Conservation (phyloP, 2,113 vertebrate species). For the Tautogolabrus adspersus region DNA sequence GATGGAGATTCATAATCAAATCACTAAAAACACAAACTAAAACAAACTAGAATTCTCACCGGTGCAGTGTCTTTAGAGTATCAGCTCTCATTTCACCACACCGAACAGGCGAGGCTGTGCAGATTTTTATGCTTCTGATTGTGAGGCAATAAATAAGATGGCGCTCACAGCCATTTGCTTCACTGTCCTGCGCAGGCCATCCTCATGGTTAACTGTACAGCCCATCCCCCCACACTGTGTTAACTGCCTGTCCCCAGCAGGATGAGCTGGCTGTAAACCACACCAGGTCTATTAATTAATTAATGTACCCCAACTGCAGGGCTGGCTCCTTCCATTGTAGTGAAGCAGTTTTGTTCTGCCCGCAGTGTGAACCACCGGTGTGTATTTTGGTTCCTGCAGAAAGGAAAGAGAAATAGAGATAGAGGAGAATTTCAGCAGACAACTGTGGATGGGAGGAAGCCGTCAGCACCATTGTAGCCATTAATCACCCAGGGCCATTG, state of each 20-base stretch:
- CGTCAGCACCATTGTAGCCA: conserved; percentile 54
- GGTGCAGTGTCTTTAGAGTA: not conserved
- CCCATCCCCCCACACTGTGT: conserved; percentile 60
- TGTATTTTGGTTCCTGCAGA: conserved; percentile 16
- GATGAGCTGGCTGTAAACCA: conserved; percentile 81
- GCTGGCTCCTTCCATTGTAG: conserved; percentile 48
- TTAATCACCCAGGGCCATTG: conserved; percentile 80
- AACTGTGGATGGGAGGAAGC: conserved; percentile 51
- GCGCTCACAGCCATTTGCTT: conserved; percentile 29
- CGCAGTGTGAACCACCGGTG: conserved; percentile 31
- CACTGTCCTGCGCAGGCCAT: conserved; percentile 54
- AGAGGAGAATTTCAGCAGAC: conserved; percentile 27
- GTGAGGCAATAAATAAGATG: conserved; percentile 48
- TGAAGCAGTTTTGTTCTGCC: conserved; percentile 37
- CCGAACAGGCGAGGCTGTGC: conserved; percentile 8
- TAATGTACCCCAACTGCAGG: conserved; percentile 77
- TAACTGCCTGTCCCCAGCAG: conserved; percentile 66
- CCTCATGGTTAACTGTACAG: conserved; percentile 39
- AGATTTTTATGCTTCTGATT: conserved; percentile 21
- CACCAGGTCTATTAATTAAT: conserved; percentile 86
- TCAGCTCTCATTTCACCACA: conserved; percentile 25
- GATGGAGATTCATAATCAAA: too few relatives aligned
- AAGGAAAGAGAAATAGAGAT: conserved; percentile 1
- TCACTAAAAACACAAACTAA: too few relatives aligned
- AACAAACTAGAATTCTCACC: too few relatives aligned